Evolutionary conservation across 2,113 vertebrate species (phyloP).

Genomic region (Corvus moneduloides): DNA sequence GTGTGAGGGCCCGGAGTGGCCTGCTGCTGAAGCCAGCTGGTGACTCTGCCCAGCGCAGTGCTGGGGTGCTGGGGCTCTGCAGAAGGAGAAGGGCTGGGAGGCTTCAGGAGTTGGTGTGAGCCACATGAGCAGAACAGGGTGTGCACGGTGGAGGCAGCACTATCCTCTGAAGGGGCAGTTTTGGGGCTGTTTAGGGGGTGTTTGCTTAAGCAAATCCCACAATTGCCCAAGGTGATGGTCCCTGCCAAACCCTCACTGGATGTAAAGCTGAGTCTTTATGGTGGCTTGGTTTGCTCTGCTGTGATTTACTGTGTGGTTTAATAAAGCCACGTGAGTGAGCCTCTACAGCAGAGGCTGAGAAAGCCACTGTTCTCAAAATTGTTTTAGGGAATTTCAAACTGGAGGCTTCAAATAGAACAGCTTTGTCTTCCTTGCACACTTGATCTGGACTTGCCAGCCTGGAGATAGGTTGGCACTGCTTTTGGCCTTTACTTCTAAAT

Average conservation of each 20-base stretch:
- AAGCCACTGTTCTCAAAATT: background rate
- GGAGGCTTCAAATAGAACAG: background rate
- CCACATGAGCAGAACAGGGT: background rate
- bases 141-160: background rate
- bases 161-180: background rate
- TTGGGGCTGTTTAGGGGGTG: rapidly evolving
- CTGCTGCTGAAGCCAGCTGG: background rate
- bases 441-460: background rate
- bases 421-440: background rate
- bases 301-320: background rate
- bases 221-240: background rate
- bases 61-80: background rate
- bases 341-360: rapidly evolving
- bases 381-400: background rate
- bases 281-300: background rate
- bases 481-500: background rate
- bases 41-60: background rate
- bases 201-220: background rate
- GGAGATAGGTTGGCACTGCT: background rate
- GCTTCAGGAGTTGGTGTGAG: background rate
- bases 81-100: background rate
- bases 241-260: rapidly evolving
- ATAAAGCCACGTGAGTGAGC: background rate
- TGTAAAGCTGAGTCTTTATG: background rate
- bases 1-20: background rate